Conservation (phyloP, 2,888 invertebrate species). For the Papilio demoleus region DNA sequence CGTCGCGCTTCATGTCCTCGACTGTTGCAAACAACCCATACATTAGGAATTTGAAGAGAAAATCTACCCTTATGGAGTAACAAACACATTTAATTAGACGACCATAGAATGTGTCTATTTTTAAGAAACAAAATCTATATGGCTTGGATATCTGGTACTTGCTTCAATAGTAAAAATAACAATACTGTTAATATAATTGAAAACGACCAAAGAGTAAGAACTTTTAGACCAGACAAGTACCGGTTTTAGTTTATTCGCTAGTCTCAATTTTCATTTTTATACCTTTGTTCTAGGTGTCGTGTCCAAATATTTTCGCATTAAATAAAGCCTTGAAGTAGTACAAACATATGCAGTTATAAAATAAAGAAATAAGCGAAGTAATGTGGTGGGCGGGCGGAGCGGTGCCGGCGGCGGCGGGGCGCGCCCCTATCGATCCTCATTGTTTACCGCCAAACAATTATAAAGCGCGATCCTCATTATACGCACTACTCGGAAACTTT, state of each 20-base stretch:
- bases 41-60: too few species aligned
- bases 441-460: constrained; percentile 46
- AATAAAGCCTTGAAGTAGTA: neutral
- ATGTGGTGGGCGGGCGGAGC: neutral
- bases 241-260: neutral
- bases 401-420: constrained; percentile 41
- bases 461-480: constrained; percentile 27
- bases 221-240: neutral
- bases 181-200: too few species aligned
- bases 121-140: too few species aligned
- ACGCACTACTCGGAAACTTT: constrained; percentile 17
- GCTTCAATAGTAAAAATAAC: neutral
- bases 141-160: neutral
- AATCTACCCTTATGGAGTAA: too few species aligned
- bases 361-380: constrained; percentile 7
- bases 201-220: neutral
- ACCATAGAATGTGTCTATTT: too few species aligned
- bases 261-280: neutral
- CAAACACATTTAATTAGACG: too few species aligned
- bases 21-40: constrained; percentile 25
- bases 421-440: constrained; percentile 48
- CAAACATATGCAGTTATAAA: neutral
- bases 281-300: neutral
- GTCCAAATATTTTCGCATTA: neutral
- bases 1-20: constrained; percentile 79